Conservation (phyloP, 2,113 vertebrate species). For the Chauna torquata region DNA sequence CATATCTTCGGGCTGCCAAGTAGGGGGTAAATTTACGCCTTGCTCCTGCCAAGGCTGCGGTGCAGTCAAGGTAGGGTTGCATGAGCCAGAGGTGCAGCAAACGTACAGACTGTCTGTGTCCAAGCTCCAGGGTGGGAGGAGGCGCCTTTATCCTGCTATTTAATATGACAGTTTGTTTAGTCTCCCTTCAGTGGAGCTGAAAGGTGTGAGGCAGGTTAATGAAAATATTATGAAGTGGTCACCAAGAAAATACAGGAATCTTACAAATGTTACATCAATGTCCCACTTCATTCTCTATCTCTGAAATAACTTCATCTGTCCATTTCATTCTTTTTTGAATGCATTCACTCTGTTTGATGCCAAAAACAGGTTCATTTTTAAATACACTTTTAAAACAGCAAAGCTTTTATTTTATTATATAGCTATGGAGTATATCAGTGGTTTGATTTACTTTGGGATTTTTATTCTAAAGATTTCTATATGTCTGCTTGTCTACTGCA, state of each 20-base stretch:
- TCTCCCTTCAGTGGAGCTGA: not conserved
- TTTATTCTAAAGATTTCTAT: not conserved
- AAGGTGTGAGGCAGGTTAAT: not conserved
- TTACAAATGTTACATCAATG: not conserved
- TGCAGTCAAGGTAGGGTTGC: not conserved
- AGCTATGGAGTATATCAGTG: not conserved
- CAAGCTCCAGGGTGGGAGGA: not conserved
- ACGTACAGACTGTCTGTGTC: rapidly evolving
- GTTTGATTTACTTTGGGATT: not conserved
- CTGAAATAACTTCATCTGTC: not conserved
- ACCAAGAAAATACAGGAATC: not conserved
- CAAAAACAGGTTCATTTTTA: not conserved
- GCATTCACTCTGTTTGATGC: not conserved
- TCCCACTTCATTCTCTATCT: not conserved
- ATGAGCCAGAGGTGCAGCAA: not conserved
- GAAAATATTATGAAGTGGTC: not conserved
- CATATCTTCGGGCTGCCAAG: not conserved
- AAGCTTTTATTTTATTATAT: not conserved
- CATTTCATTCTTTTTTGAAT: not conserved
- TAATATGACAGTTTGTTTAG: not conserved
- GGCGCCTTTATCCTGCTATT: not conserved
- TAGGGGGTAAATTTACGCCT: not conserved
- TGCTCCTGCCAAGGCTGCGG: not conserved
- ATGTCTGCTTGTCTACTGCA: not conserved
- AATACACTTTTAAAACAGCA: not conserved